Percentiles rank a stretch among this genome's conserved stretches.
These are phyloP conservation scores for Heliothis virescens DNA, from an alignment of 1,140 invertebrate genomes.

Conservation along the genomic window DNA sequence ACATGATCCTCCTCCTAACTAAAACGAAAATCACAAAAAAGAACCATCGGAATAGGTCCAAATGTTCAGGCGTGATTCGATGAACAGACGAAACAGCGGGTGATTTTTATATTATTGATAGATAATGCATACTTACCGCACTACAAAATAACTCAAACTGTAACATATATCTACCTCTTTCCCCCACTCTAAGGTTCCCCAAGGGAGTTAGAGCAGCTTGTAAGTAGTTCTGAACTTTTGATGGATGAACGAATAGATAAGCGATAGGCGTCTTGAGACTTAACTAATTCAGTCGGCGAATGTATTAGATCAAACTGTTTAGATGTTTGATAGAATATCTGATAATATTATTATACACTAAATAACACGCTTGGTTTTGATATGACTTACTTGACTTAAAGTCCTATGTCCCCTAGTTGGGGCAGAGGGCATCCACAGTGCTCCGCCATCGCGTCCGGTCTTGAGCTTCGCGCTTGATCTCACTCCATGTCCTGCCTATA, in stretches of 20 bases:
- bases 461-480: too few relatives aligned
- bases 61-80: too few relatives aligned
- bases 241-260: constrained; percentile 44
- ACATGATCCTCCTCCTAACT: too few relatives aligned
- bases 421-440: too few relatives aligned
- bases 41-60: too few relatives aligned
- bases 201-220: constrained; percentile 37
- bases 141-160: not conserved
- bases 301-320: constrained; percentile 36
- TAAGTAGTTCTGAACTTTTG: constrained; percentile 50
- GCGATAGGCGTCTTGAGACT: constrained; percentile 44
- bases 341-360: not conserved
- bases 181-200: constrained; percentile 30
- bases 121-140: not conserved
- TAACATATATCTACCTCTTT: constrained; percentile 5
- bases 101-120: too few relatives aligned
- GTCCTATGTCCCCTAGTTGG: too few relatives aligned
- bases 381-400: too few relatives aligned
- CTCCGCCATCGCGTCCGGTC: too few relatives aligned
- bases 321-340: not conserved
- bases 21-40: too few relatives aligned
- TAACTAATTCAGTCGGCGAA: constrained; percentile 27
- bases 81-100: too few relatives aligned
- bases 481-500: too few relatives aligned
- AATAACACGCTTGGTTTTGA: not conserved